Base-by-base conservation (phyloP, 2,797 vertebrate species). In the Tadarida brasiliensis region DNA sequence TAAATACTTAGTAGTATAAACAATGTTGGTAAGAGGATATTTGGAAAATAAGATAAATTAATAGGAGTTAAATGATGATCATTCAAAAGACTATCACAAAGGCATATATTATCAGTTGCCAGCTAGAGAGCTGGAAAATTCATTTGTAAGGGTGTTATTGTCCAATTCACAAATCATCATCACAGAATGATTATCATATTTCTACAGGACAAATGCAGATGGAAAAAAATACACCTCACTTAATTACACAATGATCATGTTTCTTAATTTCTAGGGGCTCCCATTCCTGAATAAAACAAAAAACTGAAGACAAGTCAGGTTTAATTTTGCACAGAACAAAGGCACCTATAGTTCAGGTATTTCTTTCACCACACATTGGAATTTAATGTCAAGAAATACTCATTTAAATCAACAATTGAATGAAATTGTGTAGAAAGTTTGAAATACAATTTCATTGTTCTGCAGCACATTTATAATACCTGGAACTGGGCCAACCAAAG, bases 41-140 rank as follows among this genome's bases (percentile, higher is more conserved):
- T 59, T 93, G 47, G 26, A 87, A 73, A 90, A 84, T 57, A 76
- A 73, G 49, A 47, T 57, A 80, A 91, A 71, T 65, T 47, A 30
- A 80, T 61, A 92, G 17, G 8, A 90, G 7, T 84, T 88, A 91
- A 96, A 78, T 35, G n/a, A 94, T 90, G 28, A 51, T 17, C 84
- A 82, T n/a, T 70, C 68, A 73, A 92, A 94, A 91, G 44, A 87
- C 63, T 94, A 85, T 77, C 56, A 90, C 11, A 67, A 80, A 94
- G 61, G n/a, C 30, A 80, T 83, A 70, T 70, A 78, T 59, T 70
- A 63, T 35, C 35, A 78, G 22, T 54, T 91, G 56, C 33, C 65
- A 87, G 61, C 56, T 39, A 92, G 22, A 90, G 22, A 47, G 49
- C 44, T 73, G 44, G 24, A 86, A 88, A 86, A 82, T 39, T 3